Percentiles rank a stretch among this genome's conserved stretches.
Conservation (phyloP, 2,113 vertebrate genomes). For the Pseudorhombus dupliciocellatus region DNA sequence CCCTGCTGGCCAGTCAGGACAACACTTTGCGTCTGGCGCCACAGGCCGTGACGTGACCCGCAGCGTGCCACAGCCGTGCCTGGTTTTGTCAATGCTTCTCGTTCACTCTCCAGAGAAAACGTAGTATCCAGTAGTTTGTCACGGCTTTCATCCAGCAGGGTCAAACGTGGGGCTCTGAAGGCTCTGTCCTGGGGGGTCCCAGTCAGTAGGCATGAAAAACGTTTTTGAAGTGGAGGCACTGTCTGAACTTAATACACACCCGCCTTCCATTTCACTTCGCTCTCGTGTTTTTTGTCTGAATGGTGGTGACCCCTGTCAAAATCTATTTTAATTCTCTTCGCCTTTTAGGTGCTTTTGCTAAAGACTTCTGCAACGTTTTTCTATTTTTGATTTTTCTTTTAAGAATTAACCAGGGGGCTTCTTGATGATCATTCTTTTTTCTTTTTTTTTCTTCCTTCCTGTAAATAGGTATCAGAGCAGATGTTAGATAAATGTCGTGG, state of each 20-base stretch:
- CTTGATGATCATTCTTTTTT: slow-evolving; percentile 6
- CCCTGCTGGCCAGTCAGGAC: slow-evolving; percentile 57
- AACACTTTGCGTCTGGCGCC: slow-evolving; percentile 37
- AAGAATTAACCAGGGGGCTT: slow-evolving; percentile 51
- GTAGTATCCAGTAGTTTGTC: slow-evolving; percentile 55
- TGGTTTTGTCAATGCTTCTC: slow-evolving; percentile 48
- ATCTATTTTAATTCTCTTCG: slow-evolving; percentile 64
- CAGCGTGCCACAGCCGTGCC: slow-evolving; percentile 40
- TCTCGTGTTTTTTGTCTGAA: slow-evolving; percentile 33
- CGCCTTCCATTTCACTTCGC: slow-evolving; percentile 55
- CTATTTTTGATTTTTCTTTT: slow-evolving; percentile 40
- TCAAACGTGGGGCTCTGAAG: slow-evolving; percentile 31
- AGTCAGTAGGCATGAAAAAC: slow-evolving; percentile 50
- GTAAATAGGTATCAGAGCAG: slow-evolving; percentile 66
- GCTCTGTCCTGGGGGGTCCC: slow-evolving; percentile 43
- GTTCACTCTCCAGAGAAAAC: slow-evolving; percentile 49
- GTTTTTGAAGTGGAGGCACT: slow-evolving; percentile 54
- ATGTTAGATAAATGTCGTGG: slow-evolving; percentile 63
- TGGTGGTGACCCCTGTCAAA: slow-evolving; percentile 31
- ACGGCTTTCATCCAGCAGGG: slow-evolving; percentile 42
- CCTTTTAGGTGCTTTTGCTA: slow-evolving; percentile 70
- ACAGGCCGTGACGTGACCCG: slow-evolving; percentile 59
- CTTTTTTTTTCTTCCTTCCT: slow-evolving; percentile 12
- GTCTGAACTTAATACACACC: slow-evolving; percentile 50
- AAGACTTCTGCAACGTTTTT: slow-evolving; percentile 47